phyloP scores from a whole-genome alignment of 2,888 invertebrate species.

The Xanthorhoe spadicearia region DNA sequence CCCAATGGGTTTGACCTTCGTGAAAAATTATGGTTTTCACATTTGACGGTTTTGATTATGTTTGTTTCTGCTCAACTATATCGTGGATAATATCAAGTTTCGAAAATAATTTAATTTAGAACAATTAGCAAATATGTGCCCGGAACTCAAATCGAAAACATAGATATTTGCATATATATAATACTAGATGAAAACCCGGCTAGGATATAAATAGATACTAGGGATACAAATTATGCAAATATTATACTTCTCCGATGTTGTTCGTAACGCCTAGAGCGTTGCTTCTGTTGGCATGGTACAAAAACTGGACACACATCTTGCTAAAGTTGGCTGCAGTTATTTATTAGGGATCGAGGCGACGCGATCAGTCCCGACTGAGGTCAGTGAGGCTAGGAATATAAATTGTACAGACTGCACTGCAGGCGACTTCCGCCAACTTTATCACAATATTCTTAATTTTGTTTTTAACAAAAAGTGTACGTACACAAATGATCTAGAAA shows the following conservation, averaged over 20 bases:
- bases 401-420: constrained; percentile 68
- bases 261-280: not conserved
- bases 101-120: not conserved
- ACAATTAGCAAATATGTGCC: no score
- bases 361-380: constrained; percentile 62
- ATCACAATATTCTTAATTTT: not conserved
- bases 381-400: constrained; percentile 61
- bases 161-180: no score
- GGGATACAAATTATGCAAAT: no score
- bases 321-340: constrained; percentile 65
- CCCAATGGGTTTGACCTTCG: constrained; percentile 24
- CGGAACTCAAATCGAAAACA: no score
- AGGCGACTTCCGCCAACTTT: constrained; percentile 49
- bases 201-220: no score
- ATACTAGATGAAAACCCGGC: no score
- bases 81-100: no score
- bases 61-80: not conserved
- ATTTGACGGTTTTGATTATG: not conserved
- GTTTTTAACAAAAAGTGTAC: not conserved
- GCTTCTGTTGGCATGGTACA: constrained; percentile 32
- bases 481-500: no score
- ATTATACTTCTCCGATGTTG: no score
- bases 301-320: constrained; percentile 53
- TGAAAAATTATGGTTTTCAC: not conserved
- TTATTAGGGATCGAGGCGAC: constrained; percentile 72